Conservation (phyloP, 2,797 vertebrate genomes). For the Smutsia temminckii region DNA sequence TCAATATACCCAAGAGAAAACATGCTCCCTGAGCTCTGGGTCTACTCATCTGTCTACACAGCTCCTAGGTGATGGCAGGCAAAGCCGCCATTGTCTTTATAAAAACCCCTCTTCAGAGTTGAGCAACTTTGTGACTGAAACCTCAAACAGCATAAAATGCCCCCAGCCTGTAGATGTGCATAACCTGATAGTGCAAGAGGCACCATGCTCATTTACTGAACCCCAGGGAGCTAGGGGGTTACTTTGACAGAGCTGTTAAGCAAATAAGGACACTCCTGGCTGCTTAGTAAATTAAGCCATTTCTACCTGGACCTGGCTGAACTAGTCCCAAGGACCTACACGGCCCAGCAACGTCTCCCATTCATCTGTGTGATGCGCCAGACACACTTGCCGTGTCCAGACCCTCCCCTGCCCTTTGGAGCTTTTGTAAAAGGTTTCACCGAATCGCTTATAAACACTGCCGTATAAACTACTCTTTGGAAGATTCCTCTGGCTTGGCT, state of each 20-base stretch:
- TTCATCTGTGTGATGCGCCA: slow-evolving; percentile 29
- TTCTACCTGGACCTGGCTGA: slow-evolving; percentile 75
- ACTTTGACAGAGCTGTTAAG: slow-evolving; percentile 60
- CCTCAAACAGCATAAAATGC: background rate
- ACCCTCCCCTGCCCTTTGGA: slow-evolving; percentile 69
- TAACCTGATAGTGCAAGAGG: background rate
- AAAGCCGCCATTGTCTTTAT: slow-evolving; percentile 34
- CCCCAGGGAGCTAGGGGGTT: background rate
- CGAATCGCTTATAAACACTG: slow-evolving; percentile 78
- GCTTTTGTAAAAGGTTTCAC: slow-evolving; percentile 75
- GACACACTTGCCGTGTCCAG: slow-evolving; percentile 38
- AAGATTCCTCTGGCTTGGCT: slow-evolving; percentile 75
- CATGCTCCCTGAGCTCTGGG: background rate
- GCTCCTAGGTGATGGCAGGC: background rate
- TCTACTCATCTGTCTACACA: background rate
- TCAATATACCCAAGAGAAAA: slow-evolving; percentile 24
- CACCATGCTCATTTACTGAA: slow-evolving; percentile 57
- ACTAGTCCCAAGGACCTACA: slow-evolving; percentile 66
- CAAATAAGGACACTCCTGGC: slow-evolving; percentile 53
- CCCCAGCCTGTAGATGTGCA: background rate
- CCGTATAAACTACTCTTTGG: slow-evolving; percentile 75
- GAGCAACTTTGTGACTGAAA: slow-evolving; percentile 47
- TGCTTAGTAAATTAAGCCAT: slow-evolving; percentile 66
- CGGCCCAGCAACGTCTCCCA: slow-evolving; percentile 56
- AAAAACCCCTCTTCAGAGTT: slow-evolving; percentile 2